Percentiles rank a stretch among this genome's conserved stretches.
phyloP scores from a whole-genome alignment of 2,888 invertebrate genomes.

The Tetrapedia diversipes region DNA sequence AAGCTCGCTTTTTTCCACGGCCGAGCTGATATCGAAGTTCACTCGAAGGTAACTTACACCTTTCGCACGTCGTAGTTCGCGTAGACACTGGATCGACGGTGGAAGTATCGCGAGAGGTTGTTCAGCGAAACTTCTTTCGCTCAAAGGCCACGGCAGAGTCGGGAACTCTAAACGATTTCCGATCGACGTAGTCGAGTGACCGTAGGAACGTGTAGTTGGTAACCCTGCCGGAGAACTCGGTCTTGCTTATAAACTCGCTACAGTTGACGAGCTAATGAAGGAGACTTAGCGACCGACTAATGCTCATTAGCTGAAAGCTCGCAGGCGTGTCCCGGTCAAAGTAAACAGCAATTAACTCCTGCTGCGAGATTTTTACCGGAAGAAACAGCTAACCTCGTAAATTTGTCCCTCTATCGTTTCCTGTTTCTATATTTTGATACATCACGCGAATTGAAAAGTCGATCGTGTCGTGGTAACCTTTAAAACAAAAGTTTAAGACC shows the following conservation, averaged over 20 bases:
- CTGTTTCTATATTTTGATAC: too few species aligned
- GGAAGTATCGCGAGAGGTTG: not conserved
- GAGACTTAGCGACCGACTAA: slow-evolving; percentile 63
- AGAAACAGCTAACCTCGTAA: not conserved
- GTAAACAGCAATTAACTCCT: slow-evolving; percentile 30
- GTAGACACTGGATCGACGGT: not conserved
- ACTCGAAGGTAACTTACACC: too few species aligned
- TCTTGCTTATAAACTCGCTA: slow-evolving; percentile 59
- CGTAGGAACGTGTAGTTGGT: slow-evolving; percentile 54
- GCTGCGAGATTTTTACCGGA: not conserved
- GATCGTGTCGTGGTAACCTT: not conserved
- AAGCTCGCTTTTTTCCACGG: not conserved
- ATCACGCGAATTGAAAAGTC: not conserved
- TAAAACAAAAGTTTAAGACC: too few species aligned
- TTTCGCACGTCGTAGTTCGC: too few species aligned
- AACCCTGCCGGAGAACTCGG: slow-evolving; percentile 60
- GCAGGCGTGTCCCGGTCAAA: slow-evolving; percentile 9
- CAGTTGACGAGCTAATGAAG: slow-evolving; percentile 56
- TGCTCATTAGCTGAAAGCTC: slow-evolving; percentile 49
- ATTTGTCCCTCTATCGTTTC: not conserved
- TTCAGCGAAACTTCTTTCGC: slow-evolving; percentile 6
- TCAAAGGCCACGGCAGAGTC: not conserved
- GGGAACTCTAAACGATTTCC: slow-evolving; percentile 35
- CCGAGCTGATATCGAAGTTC: not conserved
- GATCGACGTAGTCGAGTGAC: slow-evolving; percentile 49